Evolutionary conservation across 2,888 invertebrate species (phyloP), one percentile per base, ranked within the genome.

Genomic region (Mimumesa dahlbomi): DNA sequence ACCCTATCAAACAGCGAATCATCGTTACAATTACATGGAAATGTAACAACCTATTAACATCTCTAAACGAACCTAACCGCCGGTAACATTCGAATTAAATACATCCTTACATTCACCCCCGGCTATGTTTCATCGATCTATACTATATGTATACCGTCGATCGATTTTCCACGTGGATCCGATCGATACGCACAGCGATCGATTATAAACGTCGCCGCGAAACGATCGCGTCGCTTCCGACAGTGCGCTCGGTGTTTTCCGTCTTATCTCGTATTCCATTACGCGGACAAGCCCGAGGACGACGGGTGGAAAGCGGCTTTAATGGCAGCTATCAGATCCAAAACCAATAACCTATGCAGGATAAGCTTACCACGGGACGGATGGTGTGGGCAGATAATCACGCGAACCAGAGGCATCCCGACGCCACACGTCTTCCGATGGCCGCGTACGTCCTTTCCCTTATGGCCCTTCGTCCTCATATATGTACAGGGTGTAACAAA

Each of bases 311-410:
- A 79, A 76, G 68, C 77, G 25, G 65, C 49, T 62, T 72, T 79
- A 79, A 79, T 74, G 62, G 71, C 43, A 54, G 67, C 68, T 82
- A 79, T 83, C 83, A 73, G 81, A 82, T 84, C 68, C 74, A 82
- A 83, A 84, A 81, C 79, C 83, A 84, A 84, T 84, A 83, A 82
- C 77, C 81, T 53, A 73, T 53, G 70, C 69, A 34, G 70, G 77
- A 79, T 79, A 77, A 77, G 79, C 56, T 52, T n/a, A 25, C 38
- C 18, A 38, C 13, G 18, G 52, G 59, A 56, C 61, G 71, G 66
- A 69, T 62, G 56, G 74, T 69, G 80, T 71, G 74, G 74, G 80
- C 57, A 80, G 74, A 79, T 80, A 79, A 81, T 81, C 77, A 59
- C 68, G 73, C 70, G 71, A 75, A 65, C 63, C 59, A 22, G 53